Percentiles rank a stretch among this genome's conserved stretches.
Conservation (phyloP, 2,797 vertebrate genomes). For the Brachyalestes nurse region DNA sequence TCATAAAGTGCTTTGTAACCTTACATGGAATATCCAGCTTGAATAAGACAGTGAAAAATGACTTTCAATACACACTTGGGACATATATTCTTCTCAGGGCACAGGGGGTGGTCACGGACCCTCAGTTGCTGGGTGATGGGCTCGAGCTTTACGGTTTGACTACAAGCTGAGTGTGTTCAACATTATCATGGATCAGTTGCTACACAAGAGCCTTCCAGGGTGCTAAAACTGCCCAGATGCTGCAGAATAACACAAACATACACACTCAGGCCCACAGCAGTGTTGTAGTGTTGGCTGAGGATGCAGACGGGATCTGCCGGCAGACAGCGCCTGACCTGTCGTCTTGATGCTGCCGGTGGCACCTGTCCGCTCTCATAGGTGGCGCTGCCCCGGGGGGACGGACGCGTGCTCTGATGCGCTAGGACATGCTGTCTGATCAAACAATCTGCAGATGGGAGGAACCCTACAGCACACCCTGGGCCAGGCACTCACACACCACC, state of each 20-base stretch:
- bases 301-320: not conserved
- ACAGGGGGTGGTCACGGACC: not conserved
- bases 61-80: no score
- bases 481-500: slow-evolving; percentile 10
- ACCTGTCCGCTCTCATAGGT: slow-evolving; percentile 16
- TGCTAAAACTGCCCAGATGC: not conserved
- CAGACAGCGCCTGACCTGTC: slow-evolving; percentile 5
- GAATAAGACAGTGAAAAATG: no score
- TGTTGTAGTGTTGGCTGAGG: not conserved
- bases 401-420: slow-evolving; percentile 34
- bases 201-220: not conserved
- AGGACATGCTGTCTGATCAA: slow-evolving; percentile 49
- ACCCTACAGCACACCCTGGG: slow-evolving; percentile 36
- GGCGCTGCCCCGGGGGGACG: not conserved
- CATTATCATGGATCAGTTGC: not conserved
- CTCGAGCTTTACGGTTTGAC: not conserved
- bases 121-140: not conserved
- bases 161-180: not conserved
- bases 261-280: not conserved
- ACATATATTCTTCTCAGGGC: not conserved
- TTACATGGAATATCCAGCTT: no score
- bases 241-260: not conserved
- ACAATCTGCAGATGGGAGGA: slow-evolving; percentile 31
- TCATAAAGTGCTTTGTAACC: no score
- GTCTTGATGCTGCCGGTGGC: slow-evolving; percentile 18